These are phyloP conservation scores for Bimastos eiseni DNA, from an alignment of 2,888 invertebrate species.

Conservation along the genomic window DNA sequence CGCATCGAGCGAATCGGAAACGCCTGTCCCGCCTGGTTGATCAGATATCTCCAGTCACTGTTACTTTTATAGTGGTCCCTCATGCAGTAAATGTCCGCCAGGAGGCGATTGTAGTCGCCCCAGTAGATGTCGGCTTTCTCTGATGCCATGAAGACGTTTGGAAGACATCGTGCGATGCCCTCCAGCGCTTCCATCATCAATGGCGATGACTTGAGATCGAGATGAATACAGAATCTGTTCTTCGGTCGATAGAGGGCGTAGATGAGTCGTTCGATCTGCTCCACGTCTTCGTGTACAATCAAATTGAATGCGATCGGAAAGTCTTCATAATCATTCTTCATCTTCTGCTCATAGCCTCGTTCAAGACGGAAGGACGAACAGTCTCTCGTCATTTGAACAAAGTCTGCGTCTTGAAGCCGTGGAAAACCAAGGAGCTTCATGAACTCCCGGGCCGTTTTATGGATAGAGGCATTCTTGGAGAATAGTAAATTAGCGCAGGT, in stretches of 20 bases:
- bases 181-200: conserved; percentile 16
- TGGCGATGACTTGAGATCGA: conserved; percentile 46
- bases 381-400: neutral
- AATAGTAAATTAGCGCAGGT: conserved; percentile 14
- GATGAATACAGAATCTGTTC: conserved; percentile 56
- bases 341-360: conserved; percentile 19
- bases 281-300: conserved; percentile 9
- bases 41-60: conserved; percentile 56
- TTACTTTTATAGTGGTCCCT: conserved; percentile 47
- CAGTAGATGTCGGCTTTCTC: conserved; percentile 55
- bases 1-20: conserved; percentile 59
- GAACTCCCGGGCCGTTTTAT: neutral
- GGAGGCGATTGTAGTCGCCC: conserved; percentile 55
- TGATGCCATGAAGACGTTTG: conserved; percentile 54
- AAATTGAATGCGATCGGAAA: conserved; percentile 24
- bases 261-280: conserved; percentile 24
- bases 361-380: neutral
- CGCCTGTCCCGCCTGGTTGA: conserved; percentile 58
- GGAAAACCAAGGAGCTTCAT: neutral
- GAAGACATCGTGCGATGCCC: conserved; percentile 28
- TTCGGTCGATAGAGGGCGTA: conserved; percentile 52
- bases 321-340: neutral
- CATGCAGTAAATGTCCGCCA: conserved; percentile 59
- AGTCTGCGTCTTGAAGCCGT: neutral
- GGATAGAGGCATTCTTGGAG: neutral